Evolutionary conservation across 1,140 invertebrate genomes (phyloP), one percentile per base, ranked within the genome.

Genomic region (Camponotus vicinus): DNA sequence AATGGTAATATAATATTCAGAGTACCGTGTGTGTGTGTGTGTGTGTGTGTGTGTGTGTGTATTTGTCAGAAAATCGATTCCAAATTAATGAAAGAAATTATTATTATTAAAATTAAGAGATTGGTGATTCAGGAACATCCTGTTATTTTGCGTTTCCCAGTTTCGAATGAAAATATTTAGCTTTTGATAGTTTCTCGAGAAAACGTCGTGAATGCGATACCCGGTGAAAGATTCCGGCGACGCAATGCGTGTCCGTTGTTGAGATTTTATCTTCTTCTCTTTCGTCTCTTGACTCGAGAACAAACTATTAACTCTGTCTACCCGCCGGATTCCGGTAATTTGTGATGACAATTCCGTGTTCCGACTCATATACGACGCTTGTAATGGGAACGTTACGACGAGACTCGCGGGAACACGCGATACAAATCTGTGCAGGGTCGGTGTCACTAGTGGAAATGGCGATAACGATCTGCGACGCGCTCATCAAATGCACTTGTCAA

Each of bases 281-380:
- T 80, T 57, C 52, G 32, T 80, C 59, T 80, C 87, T 63, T 34
- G 49, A 87, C 66, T 69, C 79, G 76, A 89, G 88, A 89, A 88
- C 83, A 88, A 90, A 91, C 78, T 76, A 88, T 91, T 90, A 86
- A 91, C 78, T 84, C 76, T 67, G 86, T 84, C 86, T 78, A 82
- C 71, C 49, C 59, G 86, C n/a, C 75, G 80, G 85, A 91, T 91
- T 89, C 80, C 61, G 49, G 67, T 89, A 89, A 91, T 91, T 87
- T 89, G 80, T 77, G 66, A 63, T 85, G 90, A 91, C 88, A 88
- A 89, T 89, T 88, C 67, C 61, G 15, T 70, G 15, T 70, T 63
- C 21, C 67, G 69, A 61, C 57, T 89, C 71, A 52, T 89, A 76
- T 59, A 66, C 73, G 55, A 88, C 63, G 37, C 64, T 73, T 32